Evolutionary conservation across 1,140 invertebrate species (phyloP).

Genomic region (Heterodera carotae): DNA sequence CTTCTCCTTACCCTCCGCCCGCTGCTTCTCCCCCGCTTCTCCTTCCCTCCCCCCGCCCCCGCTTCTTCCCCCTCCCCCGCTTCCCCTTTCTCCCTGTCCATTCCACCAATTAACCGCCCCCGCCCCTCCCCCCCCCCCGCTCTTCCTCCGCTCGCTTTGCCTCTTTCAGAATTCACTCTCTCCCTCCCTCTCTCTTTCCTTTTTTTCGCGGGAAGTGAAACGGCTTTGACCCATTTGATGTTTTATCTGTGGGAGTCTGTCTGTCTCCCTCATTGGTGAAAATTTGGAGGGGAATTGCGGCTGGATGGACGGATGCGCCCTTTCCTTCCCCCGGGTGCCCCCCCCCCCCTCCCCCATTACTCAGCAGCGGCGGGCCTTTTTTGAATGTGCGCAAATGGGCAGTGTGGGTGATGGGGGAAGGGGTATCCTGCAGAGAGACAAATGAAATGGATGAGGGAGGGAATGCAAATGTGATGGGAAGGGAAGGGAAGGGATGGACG

Average conservation of each 20-base stretch:
- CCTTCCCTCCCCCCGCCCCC: too few relatives aligned
- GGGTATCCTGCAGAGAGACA: constrained; percentile 11
- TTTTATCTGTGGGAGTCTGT: constrained; percentile 4
- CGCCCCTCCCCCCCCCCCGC: too few relatives aligned
- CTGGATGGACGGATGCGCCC: neutral
- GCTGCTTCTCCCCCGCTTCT: too few relatives aligned
- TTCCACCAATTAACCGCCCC: neutral
- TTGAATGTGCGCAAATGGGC: constrained; percentile 14
- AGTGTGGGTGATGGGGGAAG: neutral
- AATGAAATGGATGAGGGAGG: neutral
- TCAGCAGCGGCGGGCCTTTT: constrained; percentile 15
- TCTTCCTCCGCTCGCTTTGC: too few relatives aligned
- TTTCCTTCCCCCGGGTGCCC: neutral
- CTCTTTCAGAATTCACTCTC: neutral
- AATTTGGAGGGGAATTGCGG: constrained; percentile 8
- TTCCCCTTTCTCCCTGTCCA: neutral
- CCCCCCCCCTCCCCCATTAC: neutral
- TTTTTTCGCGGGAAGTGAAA: neutral
- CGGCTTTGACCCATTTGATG: neutral
- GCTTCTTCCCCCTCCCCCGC: neutral
- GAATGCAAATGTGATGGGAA: constrained; percentile 14
- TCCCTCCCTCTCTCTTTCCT: neutral
- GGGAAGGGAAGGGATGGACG: neutral
- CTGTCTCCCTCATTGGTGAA: constrained; percentile 6
- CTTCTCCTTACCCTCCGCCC: too few relatives aligned